phyloP scores from a whole-genome alignment of 1,140 invertebrate genomes.

The Theocolax elegans region DNA sequence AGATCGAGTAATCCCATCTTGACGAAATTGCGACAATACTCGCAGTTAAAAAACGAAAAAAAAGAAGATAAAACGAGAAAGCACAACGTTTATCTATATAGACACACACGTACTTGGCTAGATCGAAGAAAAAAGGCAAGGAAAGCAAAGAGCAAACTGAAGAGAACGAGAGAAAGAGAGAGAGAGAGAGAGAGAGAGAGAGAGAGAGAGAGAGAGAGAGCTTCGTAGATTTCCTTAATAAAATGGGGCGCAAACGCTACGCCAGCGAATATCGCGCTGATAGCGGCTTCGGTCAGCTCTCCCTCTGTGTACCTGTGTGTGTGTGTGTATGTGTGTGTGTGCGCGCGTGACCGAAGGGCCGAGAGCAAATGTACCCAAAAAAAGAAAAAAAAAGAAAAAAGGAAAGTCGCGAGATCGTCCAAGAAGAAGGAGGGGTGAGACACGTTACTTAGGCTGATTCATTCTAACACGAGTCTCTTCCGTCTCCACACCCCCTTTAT shows the following conservation, averaged over 20 bases:
- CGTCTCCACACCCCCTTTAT: not conserved
- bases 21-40: too few relatives aligned
- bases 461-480: slow-evolving; percentile 52
- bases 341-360: too few relatives aligned
- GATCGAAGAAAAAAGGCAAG: not conserved
- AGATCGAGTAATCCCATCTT: too few relatives aligned
- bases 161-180: not conserved
- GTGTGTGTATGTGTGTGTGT: too few relatives aligned
- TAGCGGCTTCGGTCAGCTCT: slow-evolving; percentile 54
- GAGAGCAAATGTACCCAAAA: too few relatives aligned
- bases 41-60: too few relatives aligned
- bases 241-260: slow-evolving; percentile 63
- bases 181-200: not conserved
- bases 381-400: too few relatives aligned
- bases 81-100: not conserved
- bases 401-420: slow-evolving; percentile 18
- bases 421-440: slow-evolving; percentile 43
- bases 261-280: slow-evolving; percentile 63
- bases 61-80: not conserved
- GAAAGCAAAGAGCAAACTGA: not conserved
- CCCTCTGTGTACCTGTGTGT: slow-evolving; percentile 35
- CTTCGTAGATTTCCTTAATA: slow-evolving; percentile 61
- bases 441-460: slow-evolving; percentile 62
- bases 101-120: too few relatives aligned
- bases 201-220: slow-evolving; percentile 3